Conservation (phyloP, 2,888 invertebrate species). For the Platypus cylindrus region DNA sequence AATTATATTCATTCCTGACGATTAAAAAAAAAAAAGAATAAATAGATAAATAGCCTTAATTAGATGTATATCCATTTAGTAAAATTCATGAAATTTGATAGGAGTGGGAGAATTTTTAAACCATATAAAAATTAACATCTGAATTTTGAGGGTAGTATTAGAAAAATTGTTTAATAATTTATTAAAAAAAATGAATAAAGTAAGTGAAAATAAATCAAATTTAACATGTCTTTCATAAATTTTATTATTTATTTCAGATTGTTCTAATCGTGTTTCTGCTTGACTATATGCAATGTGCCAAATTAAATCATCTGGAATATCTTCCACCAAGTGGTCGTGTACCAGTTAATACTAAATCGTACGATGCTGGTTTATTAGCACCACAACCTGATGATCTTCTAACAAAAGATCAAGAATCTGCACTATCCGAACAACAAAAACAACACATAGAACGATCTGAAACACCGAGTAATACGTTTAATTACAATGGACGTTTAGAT, state of each 20-base stretch:
- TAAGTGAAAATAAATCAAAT: too few species aligned
- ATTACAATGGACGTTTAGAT: too few species aligned
- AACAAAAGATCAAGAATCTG: background rate
- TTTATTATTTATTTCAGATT: slow-evolving; percentile 16
- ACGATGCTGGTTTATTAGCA: slow-evolving; percentile 11
- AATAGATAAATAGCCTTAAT: too few species aligned
- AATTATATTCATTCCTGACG: too few species aligned
- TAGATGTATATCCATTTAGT: too few species aligned
- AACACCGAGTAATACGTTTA: too few species aligned
- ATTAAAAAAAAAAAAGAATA: too few species aligned
- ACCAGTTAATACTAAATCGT: slow-evolving; percentile 7
- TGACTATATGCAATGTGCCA: slow-evolving; percentile 21
- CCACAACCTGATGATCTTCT: slow-evolving; percentile 1
- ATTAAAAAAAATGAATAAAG: too few species aligned
- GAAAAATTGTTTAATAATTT: background rate
- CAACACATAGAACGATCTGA: background rate
- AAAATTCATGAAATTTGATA: too few species aligned
- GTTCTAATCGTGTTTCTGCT: slow-evolving; percentile 21
- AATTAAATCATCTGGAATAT: slow-evolving; percentile 25
- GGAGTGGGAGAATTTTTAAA: too few species aligned
- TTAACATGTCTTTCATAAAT: background rate
- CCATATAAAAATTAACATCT: too few species aligned
- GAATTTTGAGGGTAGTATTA: too few species aligned
- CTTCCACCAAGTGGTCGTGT: slow-evolving; percentile 21
- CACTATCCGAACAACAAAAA: background rate